A percentile compares a stretch with the other conserved stretches of the same genome.
phyloP scores from a whole-genome alignment of 1,140 invertebrate species.

The Lasioglossum baleicum region DNA sequence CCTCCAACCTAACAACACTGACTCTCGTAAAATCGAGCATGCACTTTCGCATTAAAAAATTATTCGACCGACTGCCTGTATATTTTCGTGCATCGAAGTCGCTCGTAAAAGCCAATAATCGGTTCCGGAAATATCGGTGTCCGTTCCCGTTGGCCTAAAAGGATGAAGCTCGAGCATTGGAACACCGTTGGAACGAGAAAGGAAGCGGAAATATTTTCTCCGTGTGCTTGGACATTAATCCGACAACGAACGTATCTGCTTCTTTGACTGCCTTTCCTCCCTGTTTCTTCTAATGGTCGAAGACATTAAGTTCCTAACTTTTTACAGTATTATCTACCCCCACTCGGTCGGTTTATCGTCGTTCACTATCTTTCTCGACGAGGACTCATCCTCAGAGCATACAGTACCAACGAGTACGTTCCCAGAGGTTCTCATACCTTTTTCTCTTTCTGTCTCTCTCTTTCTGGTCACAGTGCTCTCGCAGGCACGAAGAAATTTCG shows the following conservation, averaged over 20 bases:
- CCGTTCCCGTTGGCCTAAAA: not conserved
- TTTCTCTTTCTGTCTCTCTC: not conserved
- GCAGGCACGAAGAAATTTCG: not conserved
- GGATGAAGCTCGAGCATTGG: not conserved
- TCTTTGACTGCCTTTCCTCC: conserved; percentile 21
- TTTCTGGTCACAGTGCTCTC: too few species aligned
- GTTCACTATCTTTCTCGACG: conserved; percentile 47
- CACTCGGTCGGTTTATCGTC: conserved; percentile 48
- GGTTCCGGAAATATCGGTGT: conserved; percentile 27
- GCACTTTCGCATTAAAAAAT: too few species aligned
- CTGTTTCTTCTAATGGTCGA: conserved; percentile 45
- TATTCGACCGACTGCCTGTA: too few species aligned
- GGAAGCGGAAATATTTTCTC: conserved; percentile 40
- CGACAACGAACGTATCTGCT: conserved; percentile 22
- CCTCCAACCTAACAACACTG: too few species aligned
- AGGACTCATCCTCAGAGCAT: conserved; percentile 54
- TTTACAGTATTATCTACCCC: conserved; percentile 51
- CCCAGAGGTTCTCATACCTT: conserved; percentile 24
- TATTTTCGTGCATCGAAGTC: too few species aligned
- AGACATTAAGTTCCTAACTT: conserved; percentile 54
- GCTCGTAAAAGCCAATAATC: conserved; percentile 30
- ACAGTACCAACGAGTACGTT: conserved; percentile 23
- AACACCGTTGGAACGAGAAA: conserved; percentile 4
- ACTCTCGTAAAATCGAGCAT: too few species aligned
- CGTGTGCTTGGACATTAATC: conserved; percentile 31